Conservation (phyloP, 2,113 vertebrate genomes). For the Cottus gobio region DNA sequence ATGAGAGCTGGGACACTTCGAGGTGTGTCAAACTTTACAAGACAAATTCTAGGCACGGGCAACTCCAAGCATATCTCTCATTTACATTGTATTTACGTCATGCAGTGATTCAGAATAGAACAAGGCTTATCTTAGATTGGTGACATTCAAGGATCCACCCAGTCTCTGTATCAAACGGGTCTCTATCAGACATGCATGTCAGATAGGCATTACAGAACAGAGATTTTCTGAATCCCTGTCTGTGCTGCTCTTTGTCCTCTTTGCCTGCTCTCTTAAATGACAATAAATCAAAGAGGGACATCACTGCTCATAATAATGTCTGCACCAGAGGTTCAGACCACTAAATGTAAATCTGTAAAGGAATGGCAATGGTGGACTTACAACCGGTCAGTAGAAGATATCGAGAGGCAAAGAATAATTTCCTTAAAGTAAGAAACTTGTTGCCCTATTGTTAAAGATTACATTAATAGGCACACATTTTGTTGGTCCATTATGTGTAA, state of each 20-base stretch:
- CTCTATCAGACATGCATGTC: background rate
- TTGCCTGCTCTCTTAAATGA: background rate
- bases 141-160: background rate
- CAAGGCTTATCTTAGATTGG: background rate
- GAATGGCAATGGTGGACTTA: background rate
- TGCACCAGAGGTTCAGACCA: background rate
- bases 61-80: background rate
- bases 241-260: slow-evolving; percentile 1
- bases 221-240: no score
- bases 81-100: slow-evolving; percentile 17
- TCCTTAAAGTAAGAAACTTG: background rate
- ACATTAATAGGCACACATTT: background rate
- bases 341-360: background rate
- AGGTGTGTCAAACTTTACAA: slow-evolving; percentile 56
- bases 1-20: slow-evolving; percentile 23
- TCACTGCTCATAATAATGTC: background rate
- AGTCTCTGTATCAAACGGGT: background rate
- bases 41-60: slow-evolving; percentile 43
- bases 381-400: background rate
- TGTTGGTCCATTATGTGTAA: background rate
- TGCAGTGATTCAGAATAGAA: background rate
- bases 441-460: background rate
- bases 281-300: background rate
- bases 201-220: background rate
- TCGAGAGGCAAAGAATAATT: background rate